Evolutionary conservation across 1,140 invertebrate species (phyloP), one percentile per base, ranked within the genome.

Genomic region (Cecropterus lyciades): DNA sequence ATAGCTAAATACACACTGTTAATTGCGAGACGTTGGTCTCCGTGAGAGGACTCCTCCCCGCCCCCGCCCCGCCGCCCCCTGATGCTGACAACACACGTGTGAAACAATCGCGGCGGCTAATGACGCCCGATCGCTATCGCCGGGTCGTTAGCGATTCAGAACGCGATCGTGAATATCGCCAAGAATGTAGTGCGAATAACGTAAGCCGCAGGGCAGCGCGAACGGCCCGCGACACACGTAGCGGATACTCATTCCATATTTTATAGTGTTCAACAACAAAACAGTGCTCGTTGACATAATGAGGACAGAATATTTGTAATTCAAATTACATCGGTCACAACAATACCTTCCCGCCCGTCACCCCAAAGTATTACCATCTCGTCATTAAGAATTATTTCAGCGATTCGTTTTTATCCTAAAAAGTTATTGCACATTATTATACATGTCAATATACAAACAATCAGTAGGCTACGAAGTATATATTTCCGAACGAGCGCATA

Each of bases 121-220:
- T 79, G 77, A 72, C 55, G 74, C 70, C 72, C n/a, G 48, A 51
- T 51, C 49, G 49, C 49, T 52, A 52, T 52, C 49, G 49, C 13
- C 40, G 40, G 24, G 27, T 52, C 27, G 49, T 52, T 52, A 52
- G 24, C 49, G 27, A 52, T 52, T 15, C 49, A 52, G 49, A 52
- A 20, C 24, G 49, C 27, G 49, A 27, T 33, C 27, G 27, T 30
- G 24, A 52, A 52, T 33, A 52, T 52, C 49, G 13, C 24, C 24
- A 15, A 33, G 10, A 52, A 52, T 49, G 46, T 49, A 20, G 14
- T n/a, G 46, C n/a, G 46, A 17, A 48, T 48, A 20, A 48, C 11
- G 45, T 11, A 11, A 33, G 37, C 37, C 30, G 30, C 30, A n/a
- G 37, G n/a, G n/a, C n/a, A n/a, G 37, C 30, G 7, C 30, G 30